phyloP scores from a whole-genome alignment of 2,888 invertebrate genomes.

The Bruchidius siliquastri region DNA sequence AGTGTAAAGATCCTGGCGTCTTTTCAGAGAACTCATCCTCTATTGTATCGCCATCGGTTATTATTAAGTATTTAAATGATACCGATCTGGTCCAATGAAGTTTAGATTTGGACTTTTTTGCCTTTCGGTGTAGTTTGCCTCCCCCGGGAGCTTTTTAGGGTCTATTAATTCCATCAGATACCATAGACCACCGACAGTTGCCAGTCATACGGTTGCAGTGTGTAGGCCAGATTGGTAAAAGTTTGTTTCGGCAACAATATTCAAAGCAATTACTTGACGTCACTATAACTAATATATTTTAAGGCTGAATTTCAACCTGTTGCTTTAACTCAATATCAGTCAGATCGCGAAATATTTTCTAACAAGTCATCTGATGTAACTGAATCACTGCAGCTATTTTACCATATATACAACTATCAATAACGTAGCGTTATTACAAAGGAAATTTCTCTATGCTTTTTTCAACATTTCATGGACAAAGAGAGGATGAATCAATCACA shows the following conservation, averaged over 20 bases:
- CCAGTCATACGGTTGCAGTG: background rate
- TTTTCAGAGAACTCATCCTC: constrained; percentile 20
- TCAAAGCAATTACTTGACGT: too few relatives aligned
- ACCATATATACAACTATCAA: too few relatives aligned
- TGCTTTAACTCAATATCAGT: too few relatives aligned
- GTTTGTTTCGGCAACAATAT: background rate
- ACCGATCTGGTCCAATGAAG: constrained; percentile 36
- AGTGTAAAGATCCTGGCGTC: constrained; percentile 19
- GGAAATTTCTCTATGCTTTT: too few relatives aligned
- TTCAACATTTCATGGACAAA: too few relatives aligned
- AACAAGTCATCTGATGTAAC: too few relatives aligned
- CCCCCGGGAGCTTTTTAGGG: constrained; percentile 23
- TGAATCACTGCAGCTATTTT: too few relatives aligned
- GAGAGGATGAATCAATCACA: too few relatives aligned
- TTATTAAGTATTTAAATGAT: constrained; percentile 42
- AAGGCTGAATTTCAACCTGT: too few relatives aligned
- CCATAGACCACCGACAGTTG: constrained; percentile 17
- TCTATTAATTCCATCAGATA: constrained; percentile 23
- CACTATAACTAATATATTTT: too few relatives aligned
- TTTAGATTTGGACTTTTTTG: constrained; percentile 36
- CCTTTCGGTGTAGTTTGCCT: constrained; percentile 35
- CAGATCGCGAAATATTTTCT: too few relatives aligned
- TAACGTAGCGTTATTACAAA: too few relatives aligned
- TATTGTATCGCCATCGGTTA: constrained; percentile 34
- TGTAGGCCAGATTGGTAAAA: background rate